Base-by-base conservation (phyloP, 2,888 invertebrate genomes). In the Zeuzera pyrina region DNA sequence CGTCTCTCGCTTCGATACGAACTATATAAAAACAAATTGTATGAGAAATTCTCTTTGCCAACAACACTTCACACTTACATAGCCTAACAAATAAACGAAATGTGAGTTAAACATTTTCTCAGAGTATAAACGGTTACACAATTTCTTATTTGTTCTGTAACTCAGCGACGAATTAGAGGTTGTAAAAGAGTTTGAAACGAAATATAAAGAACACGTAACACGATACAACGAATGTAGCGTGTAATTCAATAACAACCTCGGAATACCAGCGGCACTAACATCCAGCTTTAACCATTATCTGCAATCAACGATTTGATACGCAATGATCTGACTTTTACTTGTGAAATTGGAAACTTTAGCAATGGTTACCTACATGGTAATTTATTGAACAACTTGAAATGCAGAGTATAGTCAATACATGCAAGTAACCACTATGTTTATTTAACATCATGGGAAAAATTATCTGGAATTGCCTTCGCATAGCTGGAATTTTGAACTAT, bases 261-360 rank as follows among this genome's bases (percentile, higher is more conserved):
- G 67, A 76, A 78, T 68, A 74, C 74, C 76, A 57, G 78, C 78
- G 74, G 78, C 78, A 73, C 64, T 66, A 62, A 62, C 57, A 58
- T 60, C 60, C 54, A 38, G 53, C 55, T 53, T 48, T 52, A 52
- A 54, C 65, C 41, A 74, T 78, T 72, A 74, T 54, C 55, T 59
- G 54, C 58, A 74, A 78, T 79, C 69, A 70, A 50, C 60, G 56
- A 81, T 79, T 81, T 45, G 76, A 48, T 51, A 66, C 66, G 64
- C 63, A 51, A 50, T 66, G 52, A 66, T 65, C 62, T n/a, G n/a
- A n/a, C n/a, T n/a, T n/a, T n/a, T n/a, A 47, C 52, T 47, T 52
- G n/a, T n/a, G 57, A 66, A 61, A 64, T 63, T 53, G 5, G 19
- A 19, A 19, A 6, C 19, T 6, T 19, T 19, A 19, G 8, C n/a